Evolutionary conservation across 2,113 vertebrate species (phyloP), one percentile per base, ranked within the genome.

Genomic region (Sorex araneus): DNA sequence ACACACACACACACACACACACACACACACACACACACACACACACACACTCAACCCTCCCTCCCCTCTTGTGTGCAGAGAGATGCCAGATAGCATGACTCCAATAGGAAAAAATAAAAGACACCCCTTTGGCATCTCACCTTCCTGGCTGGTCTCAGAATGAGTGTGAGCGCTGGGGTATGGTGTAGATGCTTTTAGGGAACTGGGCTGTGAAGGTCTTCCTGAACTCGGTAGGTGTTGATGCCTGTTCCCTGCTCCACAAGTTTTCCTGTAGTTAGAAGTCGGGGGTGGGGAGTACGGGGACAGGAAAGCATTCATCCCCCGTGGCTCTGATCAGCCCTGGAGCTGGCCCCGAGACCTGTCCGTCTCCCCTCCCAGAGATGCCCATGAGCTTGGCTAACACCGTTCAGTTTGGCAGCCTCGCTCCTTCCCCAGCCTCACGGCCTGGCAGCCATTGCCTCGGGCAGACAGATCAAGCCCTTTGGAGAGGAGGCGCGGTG

Each of bases 391-490:
- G 57, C 60, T 80, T 71, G 27, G n/a, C n/a, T 93, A 47, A 47
- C 76, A 73, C 87, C 83, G 84, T 63, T 66, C 23, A 30, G 13
- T 54, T 47, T 92, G 90, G 90, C 96, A 93, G 28, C 70, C 19
- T 30, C n/a, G 32, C 43, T 69, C 32, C 69, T 43, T 81, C 84
- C 80, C 21, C 94, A 96, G 92, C 94, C 80, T 50, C 19, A 1
- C 0, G 28, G 40, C 47, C 94, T 81, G 94, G 89, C 95, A 94
- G 86, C 84, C 84, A 90, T 71, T 80, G 87, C 92, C 86, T 84
- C 73, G 63, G 88, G 89, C 69, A 96, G 91, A 91, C 92, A 75
- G 92, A 93, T 95, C 79, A 94, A 95, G 95, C 73, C 83, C 92
- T 97, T 95, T 67, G 88, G 89, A 95, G 89, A 86, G 83, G 84